These are phyloP conservation scores for Netelia inedita DNA, from an alignment of 2,888 invertebrate genomes.

Conservation along the genomic window DNA sequence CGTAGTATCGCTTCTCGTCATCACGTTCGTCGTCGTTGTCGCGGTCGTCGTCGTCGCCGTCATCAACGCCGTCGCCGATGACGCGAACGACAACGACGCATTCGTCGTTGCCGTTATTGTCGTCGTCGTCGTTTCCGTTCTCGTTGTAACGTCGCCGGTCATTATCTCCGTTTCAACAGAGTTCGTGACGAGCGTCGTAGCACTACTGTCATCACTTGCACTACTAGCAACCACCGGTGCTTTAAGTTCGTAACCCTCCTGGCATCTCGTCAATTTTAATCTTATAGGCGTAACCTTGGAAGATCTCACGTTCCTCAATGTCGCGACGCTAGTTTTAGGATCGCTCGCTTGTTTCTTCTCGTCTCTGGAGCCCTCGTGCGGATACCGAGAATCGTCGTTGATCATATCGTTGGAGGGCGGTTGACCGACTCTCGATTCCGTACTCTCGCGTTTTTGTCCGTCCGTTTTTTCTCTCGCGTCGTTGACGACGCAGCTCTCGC, in stretches of 20 bases:
- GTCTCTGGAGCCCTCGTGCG: slow-evolving; percentile 81
- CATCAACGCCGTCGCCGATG: slow-evolving; percentile 36
- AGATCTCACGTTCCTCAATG: slow-evolving; percentile 87
- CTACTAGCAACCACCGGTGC: slow-evolving; percentile 77
- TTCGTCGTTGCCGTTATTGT: slow-evolving; percentile 26
- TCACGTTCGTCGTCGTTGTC: slow-evolving; percentile 65
- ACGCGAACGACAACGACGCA: not conserved
- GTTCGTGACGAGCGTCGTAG: slow-evolving; percentile 57
- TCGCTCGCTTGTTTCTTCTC: slow-evolving; percentile 64
- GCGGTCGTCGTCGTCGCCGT: slow-evolving; percentile 64
- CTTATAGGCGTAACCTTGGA: slow-evolving; percentile 92
- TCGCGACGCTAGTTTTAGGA: slow-evolving; percentile 79
- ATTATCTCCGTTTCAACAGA: slow-evolving; percentile 54
- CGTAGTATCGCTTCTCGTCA: slow-evolving; percentile 68
- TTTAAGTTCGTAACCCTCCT: slow-evolving; percentile 89
- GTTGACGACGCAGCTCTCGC: slow-evolving; percentile 27
- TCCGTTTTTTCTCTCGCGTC: slow-evolving; percentile 40
- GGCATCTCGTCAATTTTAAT: slow-evolving; percentile 93
- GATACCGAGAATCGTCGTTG: slow-evolving; percentile 71
- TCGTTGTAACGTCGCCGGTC: not conserved
- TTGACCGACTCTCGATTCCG: slow-evolving; percentile 76
- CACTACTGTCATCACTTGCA: slow-evolving; percentile 69
- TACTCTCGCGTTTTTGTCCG: slow-evolving; percentile 58
- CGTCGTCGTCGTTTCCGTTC: not conserved
- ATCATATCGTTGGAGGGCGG: slow-evolving; percentile 71